Evolutionary conservation across 2,888 invertebrate species (phyloP).

Genomic region (Chorisops tibialis): DNA sequence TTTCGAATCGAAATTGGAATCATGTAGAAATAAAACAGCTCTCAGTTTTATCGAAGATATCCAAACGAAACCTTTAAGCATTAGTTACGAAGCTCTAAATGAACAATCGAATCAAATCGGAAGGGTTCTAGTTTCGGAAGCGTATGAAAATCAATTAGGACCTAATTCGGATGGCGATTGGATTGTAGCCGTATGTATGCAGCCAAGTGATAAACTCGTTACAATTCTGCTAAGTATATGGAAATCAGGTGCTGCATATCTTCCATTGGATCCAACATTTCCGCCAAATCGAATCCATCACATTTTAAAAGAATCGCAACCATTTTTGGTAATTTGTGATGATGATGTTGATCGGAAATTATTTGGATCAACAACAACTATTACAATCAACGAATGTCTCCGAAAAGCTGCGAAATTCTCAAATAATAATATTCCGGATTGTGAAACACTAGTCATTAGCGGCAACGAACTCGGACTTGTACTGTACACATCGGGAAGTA

Average conservation of each 20-base stretch:
- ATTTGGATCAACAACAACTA: constrained; percentile 41
- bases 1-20: constrained; percentile 59
- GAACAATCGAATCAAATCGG: constrained; percentile 54
- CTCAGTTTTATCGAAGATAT: constrained; percentile 8
- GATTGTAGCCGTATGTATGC: constrained; percentile 75
- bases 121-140: constrained; percentile 33
- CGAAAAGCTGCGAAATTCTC: constrained; percentile 41
- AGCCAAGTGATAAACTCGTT: constrained; percentile 68
- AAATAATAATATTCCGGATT: constrained; percentile 43
- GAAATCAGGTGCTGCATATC: constrained; percentile 80
- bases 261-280: constrained; percentile 73
- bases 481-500: constrained; percentile 85
- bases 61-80: constrained; percentile 15
- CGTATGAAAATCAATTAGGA: constrained; percentile 36
- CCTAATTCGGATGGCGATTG: constrained; percentile 66
- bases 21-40: constrained; percentile 48
- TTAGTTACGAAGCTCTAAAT: constrained; percentile 52
- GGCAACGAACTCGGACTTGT: constrained; percentile 64
- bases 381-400: constrained; percentile 42
- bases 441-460: constrained; percentile 48
- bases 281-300: constrained; percentile 72
- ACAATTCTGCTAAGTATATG: constrained; percentile 68
- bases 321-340: constrained; percentile 64
- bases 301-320: constrained; percentile 71
- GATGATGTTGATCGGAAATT: constrained; percentile 46